Percentiles rank a stretch among this genome's conserved stretches.
Evolutionary conservation across 1,140 invertebrate species (phyloP).

Genomic region (Cardiocondyla obscurior): DNA sequence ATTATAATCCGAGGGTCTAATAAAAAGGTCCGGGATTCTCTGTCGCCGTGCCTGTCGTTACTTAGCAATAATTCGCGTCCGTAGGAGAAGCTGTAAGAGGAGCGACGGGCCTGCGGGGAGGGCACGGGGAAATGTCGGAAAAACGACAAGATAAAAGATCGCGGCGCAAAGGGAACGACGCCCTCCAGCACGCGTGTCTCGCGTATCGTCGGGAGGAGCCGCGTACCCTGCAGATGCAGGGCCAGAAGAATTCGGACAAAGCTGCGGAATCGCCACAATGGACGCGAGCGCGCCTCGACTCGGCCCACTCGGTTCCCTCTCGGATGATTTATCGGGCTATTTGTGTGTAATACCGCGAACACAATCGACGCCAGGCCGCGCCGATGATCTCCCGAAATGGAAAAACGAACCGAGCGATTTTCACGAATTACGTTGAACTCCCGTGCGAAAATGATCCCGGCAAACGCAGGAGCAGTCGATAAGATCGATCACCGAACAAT

Average conservation of each 20-base stretch:
- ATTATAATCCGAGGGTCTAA: slow-evolving; percentile 72
- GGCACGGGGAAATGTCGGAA: background rate
- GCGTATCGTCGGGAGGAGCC: background rate
- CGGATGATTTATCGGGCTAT: slow-evolving; percentile 68
- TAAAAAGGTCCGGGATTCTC: slow-evolving; percentile 61
- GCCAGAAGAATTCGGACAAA: slow-evolving; percentile 59
- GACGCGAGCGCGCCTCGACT: slow-evolving; percentile 29
- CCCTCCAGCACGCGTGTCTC: background rate
- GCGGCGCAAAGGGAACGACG: background rate
- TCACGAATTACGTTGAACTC: slow-evolving; percentile 47
- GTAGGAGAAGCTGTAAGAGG: slow-evolving; percentile 9
- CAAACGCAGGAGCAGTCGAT: slow-evolving; percentile 4
- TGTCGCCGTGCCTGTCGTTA: slow-evolving; percentile 46
- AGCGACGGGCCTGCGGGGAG: background rate
- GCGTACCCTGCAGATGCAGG: slow-evolving; percentile 47
- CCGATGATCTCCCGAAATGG: slow-evolving; percentile 36
- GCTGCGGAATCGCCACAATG: slow-evolving; percentile 61
- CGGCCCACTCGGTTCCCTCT: slow-evolving; percentile 39
- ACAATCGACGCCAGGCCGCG: slow-evolving; percentile 30
- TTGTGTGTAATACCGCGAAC: slow-evolving; percentile 61
- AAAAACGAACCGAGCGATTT: slow-evolving; percentile 11
- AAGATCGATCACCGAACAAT: slow-evolving; percentile 16
- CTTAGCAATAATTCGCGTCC: slow-evolving; percentile 70
- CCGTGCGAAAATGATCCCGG: slow-evolving; percentile 4
- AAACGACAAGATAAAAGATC: background rate